phyloP scores from a whole-genome alignment of 2,888 invertebrate species.

The Heliconius erato region DNA sequence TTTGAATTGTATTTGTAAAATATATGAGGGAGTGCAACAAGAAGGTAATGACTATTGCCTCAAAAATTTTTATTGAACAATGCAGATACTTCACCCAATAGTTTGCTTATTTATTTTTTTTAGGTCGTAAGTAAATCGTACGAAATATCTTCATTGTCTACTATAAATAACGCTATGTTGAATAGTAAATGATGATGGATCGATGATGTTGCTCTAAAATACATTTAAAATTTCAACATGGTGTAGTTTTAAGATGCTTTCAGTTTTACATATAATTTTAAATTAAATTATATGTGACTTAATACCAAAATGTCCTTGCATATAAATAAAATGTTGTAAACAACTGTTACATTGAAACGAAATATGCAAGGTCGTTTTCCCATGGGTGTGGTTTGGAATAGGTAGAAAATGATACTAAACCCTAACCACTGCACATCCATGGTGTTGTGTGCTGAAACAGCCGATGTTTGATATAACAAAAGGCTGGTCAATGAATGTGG shows the following conservation, averaged over 20 bases:
- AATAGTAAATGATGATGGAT: conserved; percentile 50
- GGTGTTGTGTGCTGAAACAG: conserved; percentile 75
- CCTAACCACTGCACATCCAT: conserved; percentile 7
- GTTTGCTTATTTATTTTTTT: conserved; percentile 14
- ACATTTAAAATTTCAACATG: conserved; percentile 63
- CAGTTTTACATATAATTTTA: conserved; percentile 73
- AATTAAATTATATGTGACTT: conserved; percentile 67
- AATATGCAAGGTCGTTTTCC: conserved; percentile 17
- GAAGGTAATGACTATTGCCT: conserved; percentile 83
- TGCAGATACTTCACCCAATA: conserved; percentile 66
- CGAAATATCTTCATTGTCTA: conserved; percentile 72
- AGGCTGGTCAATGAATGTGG: conserved; percentile 81
- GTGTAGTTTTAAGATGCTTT: conserved; percentile 61
- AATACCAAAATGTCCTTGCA: conserved; percentile 72
- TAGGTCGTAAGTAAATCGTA: conserved; percentile 35
- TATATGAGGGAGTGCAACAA: conserved; percentile 82
- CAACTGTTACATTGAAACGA: background rate
- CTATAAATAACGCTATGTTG: conserved; percentile 69
- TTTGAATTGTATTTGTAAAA: conserved; percentile 85
- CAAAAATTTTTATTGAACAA: conserved; percentile 75
- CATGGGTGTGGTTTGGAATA: conserved; percentile 13
- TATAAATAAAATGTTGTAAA: conserved; percentile 42
- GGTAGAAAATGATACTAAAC: background rate
- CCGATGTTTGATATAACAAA: conserved; percentile 77
- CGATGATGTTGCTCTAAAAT: conserved; percentile 24